phyloP scores from a whole-genome alignment of 1,140 invertebrate species.

The Zaprionus inermis region DNA sequence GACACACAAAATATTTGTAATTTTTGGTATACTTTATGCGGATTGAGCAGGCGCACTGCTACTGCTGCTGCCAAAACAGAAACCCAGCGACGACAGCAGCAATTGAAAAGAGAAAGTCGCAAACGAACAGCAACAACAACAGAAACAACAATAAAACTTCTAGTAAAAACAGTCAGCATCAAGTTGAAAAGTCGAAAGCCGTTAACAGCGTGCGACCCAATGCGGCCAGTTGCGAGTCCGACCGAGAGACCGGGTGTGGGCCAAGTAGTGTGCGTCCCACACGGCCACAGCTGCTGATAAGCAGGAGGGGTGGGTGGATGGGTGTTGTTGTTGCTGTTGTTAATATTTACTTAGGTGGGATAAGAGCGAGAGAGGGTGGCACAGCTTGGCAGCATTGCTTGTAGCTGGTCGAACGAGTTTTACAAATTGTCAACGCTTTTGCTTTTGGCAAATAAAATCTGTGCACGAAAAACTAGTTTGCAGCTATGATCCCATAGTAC shows the following conservation, averaged over 20 bases:
- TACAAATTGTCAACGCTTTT: conserved; percentile 79
- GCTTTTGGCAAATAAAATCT: conserved; percentile 74
- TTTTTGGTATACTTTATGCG: background rate
- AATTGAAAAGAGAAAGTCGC: conserved; percentile 82
- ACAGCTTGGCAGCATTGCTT: conserved; percentile 22
- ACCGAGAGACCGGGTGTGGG: background rate
- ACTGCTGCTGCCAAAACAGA: conserved; percentile 18
- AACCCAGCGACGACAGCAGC: conserved; percentile 48
- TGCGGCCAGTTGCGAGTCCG: background rate
- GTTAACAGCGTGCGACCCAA: conserved; percentile 46
- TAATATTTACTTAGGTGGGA: background rate
- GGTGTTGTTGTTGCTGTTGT: conserved; percentile 3
- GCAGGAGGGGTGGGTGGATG: conserved; percentile 8
- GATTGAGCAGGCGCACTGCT: conserved; percentile 1
- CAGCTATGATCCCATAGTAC: conserved; percentile 22
- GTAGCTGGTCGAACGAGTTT: conserved; percentile 73
- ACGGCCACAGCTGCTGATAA: conserved; percentile 40
- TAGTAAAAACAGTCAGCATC: conserved; percentile 34
- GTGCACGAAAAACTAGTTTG: conserved; percentile 76
- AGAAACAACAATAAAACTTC: conserved; percentile 59
- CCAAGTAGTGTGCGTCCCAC: background rate
- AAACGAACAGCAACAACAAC: conserved; percentile 46
- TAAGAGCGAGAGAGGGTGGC: conserved; percentile 2
- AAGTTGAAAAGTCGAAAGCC: conserved; percentile 73
- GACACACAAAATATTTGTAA: background rate